Evolutionary conservation across 2,113 vertebrate genomes (phyloP).

Genomic region (Strigops habroptila): DNA sequence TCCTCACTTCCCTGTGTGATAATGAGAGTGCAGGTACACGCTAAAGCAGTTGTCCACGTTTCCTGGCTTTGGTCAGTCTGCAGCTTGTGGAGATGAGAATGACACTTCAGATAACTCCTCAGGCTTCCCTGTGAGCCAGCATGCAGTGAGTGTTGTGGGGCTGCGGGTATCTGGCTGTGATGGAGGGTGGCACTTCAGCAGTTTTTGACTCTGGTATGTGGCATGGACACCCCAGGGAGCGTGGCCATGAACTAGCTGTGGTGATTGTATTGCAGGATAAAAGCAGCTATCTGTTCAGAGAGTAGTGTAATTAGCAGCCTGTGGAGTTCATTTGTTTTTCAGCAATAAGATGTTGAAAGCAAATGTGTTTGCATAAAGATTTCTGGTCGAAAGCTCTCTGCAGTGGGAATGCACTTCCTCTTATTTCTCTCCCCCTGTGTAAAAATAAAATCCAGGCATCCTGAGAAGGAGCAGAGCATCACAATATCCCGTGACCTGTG

Average conservation of each 20-base stretch:
- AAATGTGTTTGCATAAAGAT: not conserved
- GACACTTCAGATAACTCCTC: accelerated
- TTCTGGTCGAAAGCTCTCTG: not conserved
- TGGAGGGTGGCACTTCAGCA: no score
- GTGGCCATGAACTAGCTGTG: not conserved
- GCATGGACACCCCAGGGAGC: not conserved
- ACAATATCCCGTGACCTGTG: not conserved
- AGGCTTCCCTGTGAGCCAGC: accelerated
- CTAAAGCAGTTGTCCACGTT: not conserved
- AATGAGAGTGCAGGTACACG: not conserved
- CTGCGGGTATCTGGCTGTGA: not conserved
- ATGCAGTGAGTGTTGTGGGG: not conserved
- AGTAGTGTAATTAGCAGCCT: not conserved
- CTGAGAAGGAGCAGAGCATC: not conserved
- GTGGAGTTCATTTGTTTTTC: not conserved
- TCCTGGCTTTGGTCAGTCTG: not conserved
- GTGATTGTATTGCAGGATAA: not conserved
- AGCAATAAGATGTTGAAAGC: not conserved
- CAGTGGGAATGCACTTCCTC: not conserved
- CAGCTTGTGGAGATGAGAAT: not conserved
- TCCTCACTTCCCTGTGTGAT: not conserved
- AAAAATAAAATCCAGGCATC: not conserved
- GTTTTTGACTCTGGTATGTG: not conserved
- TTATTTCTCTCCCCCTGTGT: not conserved
- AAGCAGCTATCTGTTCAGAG: not conserved